Evolutionary conservation across 2,888 invertebrate genomes (phyloP), one percentile per base, ranked within the genome.

Genomic region (Boloria euphrosyne): DNA sequence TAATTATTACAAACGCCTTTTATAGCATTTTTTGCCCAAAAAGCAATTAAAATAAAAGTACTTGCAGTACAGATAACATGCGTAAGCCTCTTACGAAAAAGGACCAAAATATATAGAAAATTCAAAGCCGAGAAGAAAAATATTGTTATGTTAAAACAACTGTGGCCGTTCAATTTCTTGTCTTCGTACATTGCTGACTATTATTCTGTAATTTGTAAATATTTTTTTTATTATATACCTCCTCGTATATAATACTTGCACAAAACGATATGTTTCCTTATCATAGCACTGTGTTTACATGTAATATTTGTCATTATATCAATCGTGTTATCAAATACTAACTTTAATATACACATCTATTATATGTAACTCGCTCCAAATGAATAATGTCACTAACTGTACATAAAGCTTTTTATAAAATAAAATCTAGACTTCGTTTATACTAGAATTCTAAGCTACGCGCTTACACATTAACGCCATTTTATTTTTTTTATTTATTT

Each of bases 181-280:
- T 57, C 16, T 50, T 53, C 13, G 31, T 54, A 62, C 49, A 60
- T 62, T 60, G 38, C 60, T 49, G 51, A 60, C 16, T 18, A 53
- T 59, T 53, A 58, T 67, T 60, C 69, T 69, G 74, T 67, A 61
- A 52, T 27, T n/a, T 57, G 75, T 74, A 80, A 82, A 79, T 85
- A 84, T 84, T 84, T 83, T 84, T 83, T 82, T 80, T 79, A 80
- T 71, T 80, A 68, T 71, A 67, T 78, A 80, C 78, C 78, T 55
- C 46, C 46, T 80, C 80, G 77, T 78, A 78, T 73, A 79, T 80
- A 76, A 78, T 78, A 80, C 74, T 84, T 86, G 86, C 86, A 85
- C 83, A 86, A 90, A 91, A 91, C 91, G 91, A 91, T 91, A 91
- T 90, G 91, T 91, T 85, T 90, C 75, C 78, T 90, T 90, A 90